phyloP scores from a whole-genome alignment of 2,797 vertebrate species.

The Microchirus variegatus region DNA sequence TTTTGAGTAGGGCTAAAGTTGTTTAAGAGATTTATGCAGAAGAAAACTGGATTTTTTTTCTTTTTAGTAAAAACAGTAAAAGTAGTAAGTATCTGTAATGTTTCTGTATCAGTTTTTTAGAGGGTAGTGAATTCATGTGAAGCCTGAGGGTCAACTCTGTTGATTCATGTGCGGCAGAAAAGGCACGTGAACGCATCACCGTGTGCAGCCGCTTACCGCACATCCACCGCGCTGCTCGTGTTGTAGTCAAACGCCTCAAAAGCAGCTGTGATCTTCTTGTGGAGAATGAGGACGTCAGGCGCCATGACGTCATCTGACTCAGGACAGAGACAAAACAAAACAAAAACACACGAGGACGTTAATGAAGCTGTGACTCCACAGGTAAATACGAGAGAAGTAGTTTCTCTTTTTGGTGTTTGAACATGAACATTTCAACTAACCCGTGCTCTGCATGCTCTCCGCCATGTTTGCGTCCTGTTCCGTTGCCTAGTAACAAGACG shows the following conservation, averaged over 20 bases:
- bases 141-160: too few species aligned
- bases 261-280: slow-evolving; percentile 86
- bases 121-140: too few species aligned
- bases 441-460: slow-evolving; percentile 54
- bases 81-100: too few species aligned
- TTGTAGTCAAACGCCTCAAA: slow-evolving; percentile 93
- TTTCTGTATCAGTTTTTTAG: too few species aligned
- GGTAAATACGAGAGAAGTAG: too few species aligned
- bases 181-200: neutral
- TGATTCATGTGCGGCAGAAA: neutral
- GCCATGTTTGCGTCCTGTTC: slow-evolving; percentile 57
- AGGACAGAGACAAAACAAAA: neutral
- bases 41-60: too few species aligned
- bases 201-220: slow-evolving; percentile 81
- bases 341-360: too few species aligned
- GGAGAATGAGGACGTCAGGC: slow-evolving; percentile 57
- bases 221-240: slow-evolving; percentile 88
- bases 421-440: slow-evolving; percentile 27
- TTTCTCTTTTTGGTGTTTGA: neutral
- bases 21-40: too few species aligned
- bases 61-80: too few species aligned
- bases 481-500: slow-evolving; percentile 64
- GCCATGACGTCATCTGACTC: slow-evolving; percentile 73
- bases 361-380: neutral
- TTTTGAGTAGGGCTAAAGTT: too few species aligned